Percentiles rank a stretch among this genome's conserved stretches.
phyloP scores from a whole-genome alignment of 2,888 invertebrate genomes.

The Macrosiphum euphorbiae region DNA sequence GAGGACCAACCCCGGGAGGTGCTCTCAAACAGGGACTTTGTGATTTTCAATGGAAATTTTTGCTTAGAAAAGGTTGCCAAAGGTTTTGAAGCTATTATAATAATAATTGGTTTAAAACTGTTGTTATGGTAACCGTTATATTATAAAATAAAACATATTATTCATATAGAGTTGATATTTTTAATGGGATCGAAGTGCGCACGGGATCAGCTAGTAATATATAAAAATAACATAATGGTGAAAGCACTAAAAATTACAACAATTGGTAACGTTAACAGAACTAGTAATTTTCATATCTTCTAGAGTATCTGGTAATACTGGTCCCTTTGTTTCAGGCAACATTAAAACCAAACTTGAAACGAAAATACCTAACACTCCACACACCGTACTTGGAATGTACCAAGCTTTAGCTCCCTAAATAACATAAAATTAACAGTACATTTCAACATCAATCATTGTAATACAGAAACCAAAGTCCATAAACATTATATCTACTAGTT shows the following conservation, averaged over 20 bases:
- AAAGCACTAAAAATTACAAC: conserved; percentile 45
- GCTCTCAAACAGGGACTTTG: too few species aligned
- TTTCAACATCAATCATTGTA: conserved; percentile 15
- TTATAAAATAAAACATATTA: too few species aligned
- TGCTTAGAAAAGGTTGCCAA: too few species aligned
- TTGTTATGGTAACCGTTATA: too few species aligned
- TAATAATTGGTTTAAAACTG: too few species aligned
- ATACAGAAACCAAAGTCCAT: not conserved
- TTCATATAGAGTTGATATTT: too few species aligned
- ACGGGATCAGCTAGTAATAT: too few species aligned
- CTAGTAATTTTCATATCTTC: conserved; percentile 68
- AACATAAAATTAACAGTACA: not conserved
- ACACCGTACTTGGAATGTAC: conserved; percentile 75
- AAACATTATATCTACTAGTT: not conserved
- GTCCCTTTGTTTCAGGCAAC: conserved; percentile 76
- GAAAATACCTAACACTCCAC: conserved; percentile 73
- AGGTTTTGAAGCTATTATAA: too few species aligned
- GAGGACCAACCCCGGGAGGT: too few species aligned
- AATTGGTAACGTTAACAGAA: conserved; percentile 34
- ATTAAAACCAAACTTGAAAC: conserved; percentile 73
- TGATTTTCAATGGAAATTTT: too few species aligned
- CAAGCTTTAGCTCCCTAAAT: conserved; percentile 71
- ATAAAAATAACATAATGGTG: not conserved
- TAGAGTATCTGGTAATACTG: conserved; percentile 72
- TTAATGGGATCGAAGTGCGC: too few species aligned